Base-by-base conservation (phyloP, 1,140 invertebrate genomes). In the Panulirus ornatus region DNA sequence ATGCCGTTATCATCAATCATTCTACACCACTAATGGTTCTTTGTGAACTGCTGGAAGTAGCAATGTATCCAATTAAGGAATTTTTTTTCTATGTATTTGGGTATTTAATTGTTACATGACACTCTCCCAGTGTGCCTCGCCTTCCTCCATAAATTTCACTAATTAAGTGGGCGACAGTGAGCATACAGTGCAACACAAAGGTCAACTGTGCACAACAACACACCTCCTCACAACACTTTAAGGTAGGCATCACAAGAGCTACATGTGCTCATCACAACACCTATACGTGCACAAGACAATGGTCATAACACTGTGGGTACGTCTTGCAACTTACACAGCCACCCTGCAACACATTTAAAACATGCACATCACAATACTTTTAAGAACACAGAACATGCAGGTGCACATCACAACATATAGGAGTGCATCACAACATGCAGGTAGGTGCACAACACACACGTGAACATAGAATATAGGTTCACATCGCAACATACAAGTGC, bases 51-150 rank as follows among this genome's bases (percentile, higher is more conserved):
- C 58, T 27, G 38, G 47, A 70, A 38, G 34, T 75, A 38, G 44
- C 51, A 51, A 70, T 42, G 40, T 73, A 84, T 85, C 51, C 83
- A 34, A 40, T 85, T 70, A 47, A 75, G 83, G n/a, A n/a, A n/a
- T n/a, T n/a, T n/a, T 75, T 85, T 85, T 36, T 85, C 38, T 73
- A 75, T 73, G 51, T 47, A 75, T 70, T 75, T 44, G 70, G 30
- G 36, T 75, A 85, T 85, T n/a, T 85, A 85, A 73, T 73, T 85
- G 36, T 85, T 42, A 73, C 70, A 85, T 75, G 70, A 73, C 83
- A 85, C 82, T 84, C 38, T 58, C 27, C 82, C 27, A 40, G 47
- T 70, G 40, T 22, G 44, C 36, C 83, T 85, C 83, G 44, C 51
- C 47, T 85, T 75, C 75, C 66, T 71, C 82, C 82, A 9, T 71